phyloP scores from a whole-genome alignment of 2,113 vertebrate genomes.

The Stomatorhinus ivindoensis region DNA sequence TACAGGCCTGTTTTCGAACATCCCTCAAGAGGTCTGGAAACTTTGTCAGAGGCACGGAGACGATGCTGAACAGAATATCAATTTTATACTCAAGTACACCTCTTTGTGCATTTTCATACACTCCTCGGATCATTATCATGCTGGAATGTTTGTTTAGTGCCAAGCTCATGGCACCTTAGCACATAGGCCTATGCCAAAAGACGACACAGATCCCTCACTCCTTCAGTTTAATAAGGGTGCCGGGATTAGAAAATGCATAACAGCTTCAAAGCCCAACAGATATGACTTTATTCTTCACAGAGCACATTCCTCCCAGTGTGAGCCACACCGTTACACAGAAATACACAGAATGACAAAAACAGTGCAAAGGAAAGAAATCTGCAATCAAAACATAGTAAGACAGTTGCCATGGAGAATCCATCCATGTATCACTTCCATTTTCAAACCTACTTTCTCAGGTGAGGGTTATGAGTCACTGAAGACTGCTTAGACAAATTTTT shows the following conservation, averaged over 20 bases:
- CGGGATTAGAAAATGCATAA: neutral
- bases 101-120: constrained; percentile 4
- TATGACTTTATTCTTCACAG: neutral
- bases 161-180: neutral
- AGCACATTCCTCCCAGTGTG: neutral
- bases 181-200: neutral
- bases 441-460: neutral
- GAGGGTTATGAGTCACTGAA: neutral
- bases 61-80: neutral
- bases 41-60: neutral
- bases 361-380: neutral
- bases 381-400: neutral
- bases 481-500: neutral
- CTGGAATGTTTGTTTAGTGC: constrained; percentile 5
- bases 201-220: neutral
- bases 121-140: constrained; percentile 3
- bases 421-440: neutral
- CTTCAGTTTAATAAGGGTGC: neutral
- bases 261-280: neutral
- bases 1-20: neutral
- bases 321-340: neutral
- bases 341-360: constrained; percentile 3
- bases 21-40: neutral
- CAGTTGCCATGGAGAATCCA: neutral
- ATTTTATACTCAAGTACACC: neutral